phyloP scores from a whole-genome alignment of 2,888 invertebrate genomes.

The Epirrhoe alternata region DNA sequence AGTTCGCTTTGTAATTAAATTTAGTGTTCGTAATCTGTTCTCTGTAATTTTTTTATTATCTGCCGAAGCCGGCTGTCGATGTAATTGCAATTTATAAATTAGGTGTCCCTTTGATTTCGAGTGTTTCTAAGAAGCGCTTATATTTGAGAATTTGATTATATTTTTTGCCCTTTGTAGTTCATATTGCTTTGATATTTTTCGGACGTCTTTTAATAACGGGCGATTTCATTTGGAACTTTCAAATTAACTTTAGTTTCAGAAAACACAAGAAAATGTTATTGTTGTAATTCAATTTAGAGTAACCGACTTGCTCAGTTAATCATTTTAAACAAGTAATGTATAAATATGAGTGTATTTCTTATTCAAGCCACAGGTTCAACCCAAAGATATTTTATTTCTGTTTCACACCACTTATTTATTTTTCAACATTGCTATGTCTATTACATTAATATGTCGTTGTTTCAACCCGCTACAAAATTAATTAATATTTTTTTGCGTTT shows the following conservation, averaged over 20 bases:
- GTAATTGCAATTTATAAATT: constrained; percentile 83
- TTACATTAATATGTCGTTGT: neutral
- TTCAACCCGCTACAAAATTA: neutral
- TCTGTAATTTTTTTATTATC: constrained; percentile 67
- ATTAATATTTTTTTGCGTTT: no score
- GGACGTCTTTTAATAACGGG: constrained; percentile 45
- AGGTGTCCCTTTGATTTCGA: constrained; percentile 75
- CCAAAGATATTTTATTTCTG: no score
- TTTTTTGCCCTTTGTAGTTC: constrained; percentile 59
- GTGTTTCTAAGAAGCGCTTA: constrained; percentile 66
- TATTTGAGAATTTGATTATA: constrained; percentile 68
- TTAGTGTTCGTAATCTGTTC: constrained; percentile 83
- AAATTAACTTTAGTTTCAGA: constrained; percentile 1
- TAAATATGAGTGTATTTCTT: no score
- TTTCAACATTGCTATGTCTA: no score
- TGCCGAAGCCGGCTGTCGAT: constrained; percentile 66
- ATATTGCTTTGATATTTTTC: constrained; percentile 58
- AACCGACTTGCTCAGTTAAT: neutral
- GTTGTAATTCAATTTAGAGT: neutral
- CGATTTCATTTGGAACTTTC: constrained; percentile 28
- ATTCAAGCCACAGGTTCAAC: no score
- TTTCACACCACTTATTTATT: no score
- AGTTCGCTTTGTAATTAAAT: constrained; percentile 84
- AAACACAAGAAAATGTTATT: neutral
- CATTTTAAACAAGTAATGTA: neutral